phyloP scores from a whole-genome alignment of 2,113 vertebrate genomes.

The Nesoenas mayeri region DNA sequence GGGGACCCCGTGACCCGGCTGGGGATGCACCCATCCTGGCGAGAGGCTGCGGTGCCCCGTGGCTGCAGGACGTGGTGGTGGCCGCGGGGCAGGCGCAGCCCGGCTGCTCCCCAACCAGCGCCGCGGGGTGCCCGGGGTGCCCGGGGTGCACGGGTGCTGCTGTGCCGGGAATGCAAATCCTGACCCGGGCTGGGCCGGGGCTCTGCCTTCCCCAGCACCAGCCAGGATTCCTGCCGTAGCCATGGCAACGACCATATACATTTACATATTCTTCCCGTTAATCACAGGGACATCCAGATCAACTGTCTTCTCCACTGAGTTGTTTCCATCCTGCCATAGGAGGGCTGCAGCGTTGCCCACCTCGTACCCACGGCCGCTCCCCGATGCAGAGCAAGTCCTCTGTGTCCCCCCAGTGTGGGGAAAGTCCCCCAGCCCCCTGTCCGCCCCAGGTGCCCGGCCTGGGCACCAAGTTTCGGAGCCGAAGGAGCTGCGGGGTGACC shows the following conservation, averaged over 20 bases:
- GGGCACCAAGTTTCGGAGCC: background rate
- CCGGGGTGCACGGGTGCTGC: background rate
- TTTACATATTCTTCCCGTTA: conserved; percentile 45
- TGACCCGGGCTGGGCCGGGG: background rate
- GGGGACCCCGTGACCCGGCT: background rate
- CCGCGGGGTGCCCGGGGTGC: fast-evolving
- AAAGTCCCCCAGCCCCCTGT: too few species aligned
- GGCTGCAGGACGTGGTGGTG: background rate
- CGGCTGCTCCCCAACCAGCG: background rate
- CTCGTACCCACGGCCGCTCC: too few species aligned
- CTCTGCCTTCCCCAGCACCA: conserved; percentile 49
- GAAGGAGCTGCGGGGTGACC: fast-evolving
- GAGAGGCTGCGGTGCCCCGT: background rate
- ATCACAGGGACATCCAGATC: conserved; percentile 48
- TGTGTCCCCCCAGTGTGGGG: too few species aligned
- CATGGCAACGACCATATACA: conserved; percentile 56
- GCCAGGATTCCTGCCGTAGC: conserved; percentile 15
- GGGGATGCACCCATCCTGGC: fast-evolving
- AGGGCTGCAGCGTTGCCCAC: background rate
- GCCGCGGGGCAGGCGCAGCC: background rate
- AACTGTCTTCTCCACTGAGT: fast-evolving
- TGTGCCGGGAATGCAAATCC: background rate
- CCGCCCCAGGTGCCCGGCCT: too few species aligned
- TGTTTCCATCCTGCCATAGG: background rate
- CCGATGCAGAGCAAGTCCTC: too few species aligned